Conservation (phyloP, 1,140 invertebrate species). For the Lanistes nyassanus region DNA sequence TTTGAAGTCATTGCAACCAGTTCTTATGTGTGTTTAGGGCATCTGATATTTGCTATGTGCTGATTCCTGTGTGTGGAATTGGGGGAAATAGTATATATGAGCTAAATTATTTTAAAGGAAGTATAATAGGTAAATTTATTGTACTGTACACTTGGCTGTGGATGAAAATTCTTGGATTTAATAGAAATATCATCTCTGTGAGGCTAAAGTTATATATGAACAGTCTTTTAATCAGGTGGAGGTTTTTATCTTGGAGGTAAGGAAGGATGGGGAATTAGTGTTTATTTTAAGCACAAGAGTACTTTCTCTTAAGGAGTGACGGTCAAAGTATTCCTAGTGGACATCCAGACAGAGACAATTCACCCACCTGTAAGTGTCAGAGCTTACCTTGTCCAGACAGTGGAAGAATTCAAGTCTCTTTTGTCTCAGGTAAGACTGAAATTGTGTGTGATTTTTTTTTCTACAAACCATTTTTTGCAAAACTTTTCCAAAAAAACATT, state of each 20-base stretch:
- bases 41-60: neutral
- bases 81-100: too few relatives aligned
- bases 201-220: neutral
- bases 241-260: neutral
- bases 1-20: too few relatives aligned
- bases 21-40: too few relatives aligned
- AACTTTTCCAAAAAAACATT: neutral
- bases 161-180: too few relatives aligned
- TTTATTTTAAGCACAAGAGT: too few relatives aligned
- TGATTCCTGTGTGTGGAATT: too few relatives aligned
- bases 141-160: too few relatives aligned
- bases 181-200: too few relatives aligned
- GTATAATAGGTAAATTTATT: too few relatives aligned
- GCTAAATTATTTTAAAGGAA: too few relatives aligned
- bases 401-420: slow-evolving; percentile 73
- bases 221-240: neutral
- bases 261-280: too few relatives aligned
- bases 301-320: slow-evolving; percentile 67
- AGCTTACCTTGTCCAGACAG: slow-evolving; percentile 72
- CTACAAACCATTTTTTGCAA: neutral
- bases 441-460: slow-evolving; percentile 3
- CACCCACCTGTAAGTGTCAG: slow-evolving; percentile 73
- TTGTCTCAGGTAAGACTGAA: slow-evolving; percentile 60
- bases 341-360: slow-evolving; percentile 74
- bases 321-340: slow-evolving; percentile 75